Evolutionary conservation across 2,888 invertebrate species (phyloP).

Genomic region (Cenopis cana): DNA sequence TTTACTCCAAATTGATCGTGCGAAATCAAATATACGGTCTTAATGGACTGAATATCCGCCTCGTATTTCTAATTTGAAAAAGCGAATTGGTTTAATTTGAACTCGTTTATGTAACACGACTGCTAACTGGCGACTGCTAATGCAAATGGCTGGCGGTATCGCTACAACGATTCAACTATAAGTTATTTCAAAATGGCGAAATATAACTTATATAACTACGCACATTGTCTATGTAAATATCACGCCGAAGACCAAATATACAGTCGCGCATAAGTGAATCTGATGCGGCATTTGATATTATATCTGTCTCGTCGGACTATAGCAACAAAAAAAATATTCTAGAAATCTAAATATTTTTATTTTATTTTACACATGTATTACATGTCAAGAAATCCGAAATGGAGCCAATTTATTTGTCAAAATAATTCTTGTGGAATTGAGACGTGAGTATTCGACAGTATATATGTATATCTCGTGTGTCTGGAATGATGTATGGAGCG

Average conservation of each 20-base stretch:
- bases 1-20: conserved; percentile 10
- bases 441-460: conserved; percentile 24
- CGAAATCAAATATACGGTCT: neutral
- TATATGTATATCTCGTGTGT: conserved; percentile 34
- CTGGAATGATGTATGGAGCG: conserved; percentile 14
- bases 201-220: too few species aligned
- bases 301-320: too few species aligned
- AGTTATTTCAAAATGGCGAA: too few species aligned
- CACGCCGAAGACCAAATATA: too few species aligned
- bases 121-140: neutral
- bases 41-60: conserved; percentile 3
- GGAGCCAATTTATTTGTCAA: conserved; percentile 18
- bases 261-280: too few species aligned
- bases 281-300: too few species aligned
- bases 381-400: conserved; percentile 1
- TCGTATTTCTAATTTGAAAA: neutral
- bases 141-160: too few species aligned
- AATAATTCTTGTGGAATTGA: conserved; percentile 14
- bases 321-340: too few species aligned
- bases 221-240: too few species aligned
- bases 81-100: neutral
- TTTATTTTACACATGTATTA: too few species aligned
- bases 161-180: too few species aligned
- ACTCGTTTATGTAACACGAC: neutral
- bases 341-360: too few species aligned